Evolutionary conservation across 2,797 vertebrate species (phyloP), one percentile per base, ranked within the genome.

Genomic region (Enteromius treurensis): DNA sequence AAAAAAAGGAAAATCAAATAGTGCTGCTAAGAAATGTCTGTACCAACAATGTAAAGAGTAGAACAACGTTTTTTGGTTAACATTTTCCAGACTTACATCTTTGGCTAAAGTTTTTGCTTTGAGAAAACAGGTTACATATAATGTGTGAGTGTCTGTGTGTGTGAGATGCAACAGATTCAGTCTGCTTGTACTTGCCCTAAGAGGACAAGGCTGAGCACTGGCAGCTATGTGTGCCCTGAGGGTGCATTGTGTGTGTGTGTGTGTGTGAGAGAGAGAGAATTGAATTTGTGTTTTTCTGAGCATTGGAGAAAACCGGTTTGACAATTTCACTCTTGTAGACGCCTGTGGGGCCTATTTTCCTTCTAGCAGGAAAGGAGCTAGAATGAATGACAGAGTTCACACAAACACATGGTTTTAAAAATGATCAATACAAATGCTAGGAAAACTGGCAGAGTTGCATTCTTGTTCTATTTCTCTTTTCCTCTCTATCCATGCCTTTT

Each of bases 281-380:
- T 64, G 2, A 60, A 23, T 58, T 13, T 83, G 3, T 83, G 58
- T 80, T 82, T 55, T 62, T 23, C 69, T 77, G 26, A 77, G 29
- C 67, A 70, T 32, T 84, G 32, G 32, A 17, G 75, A 64, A 85
- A 84, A 84, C 81, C 32, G 40, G 81, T 84, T 76, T 74, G 71
- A 80, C 67, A 3, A 32, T 83, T 71, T 69, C 19, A n/a, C 26
- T 17, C 29, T 77, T 58, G 15, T 40, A 86, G 42, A 53, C 4
- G 5, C 23, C 8, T 29, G 49, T 65, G 49, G 65, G 75, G 29
- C 19, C 62, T 37, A 47, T 67, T 80, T 80, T 55, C 40, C 42
- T 84, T 80, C 75, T 29, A 83, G 62, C 8, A 51, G 26, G 29
- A 87, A 71, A 34, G 26, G 69, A 58, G 34, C 15, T 55, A 71